Conservation (phyloP, 2,888 invertebrate genomes). For the Rhogogaster chlorosoma region DNA sequence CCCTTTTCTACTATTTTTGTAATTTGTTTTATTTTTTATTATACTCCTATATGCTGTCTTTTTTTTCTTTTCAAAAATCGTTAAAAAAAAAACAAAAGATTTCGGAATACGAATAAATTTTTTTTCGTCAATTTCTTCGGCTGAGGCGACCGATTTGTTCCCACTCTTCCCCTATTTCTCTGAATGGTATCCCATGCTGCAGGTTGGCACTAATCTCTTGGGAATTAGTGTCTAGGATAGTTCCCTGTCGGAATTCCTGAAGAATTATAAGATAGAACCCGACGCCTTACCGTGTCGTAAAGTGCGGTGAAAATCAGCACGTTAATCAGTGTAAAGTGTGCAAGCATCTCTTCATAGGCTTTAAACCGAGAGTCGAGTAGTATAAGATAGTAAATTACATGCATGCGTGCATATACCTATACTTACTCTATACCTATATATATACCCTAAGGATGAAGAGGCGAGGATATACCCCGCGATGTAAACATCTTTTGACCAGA, state of each 20-base stretch:
- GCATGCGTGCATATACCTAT: background rate
- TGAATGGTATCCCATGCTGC: background rate
- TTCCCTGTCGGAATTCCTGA: conserved; percentile 31
- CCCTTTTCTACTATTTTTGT: no score
- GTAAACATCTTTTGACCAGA: conserved; percentile 25
- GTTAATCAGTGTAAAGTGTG: background rate
- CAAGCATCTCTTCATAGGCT: background rate
- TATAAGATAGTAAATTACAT: background rate
- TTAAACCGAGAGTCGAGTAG: background rate
- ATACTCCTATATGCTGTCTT: no score
- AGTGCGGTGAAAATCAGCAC: background rate
- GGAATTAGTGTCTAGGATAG: conserved; percentile 20
- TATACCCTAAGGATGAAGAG: background rate
- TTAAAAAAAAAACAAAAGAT: no score
- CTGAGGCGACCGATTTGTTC: background rate
- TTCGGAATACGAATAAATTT: no score
- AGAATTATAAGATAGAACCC: background rate
- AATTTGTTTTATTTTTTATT: no score
- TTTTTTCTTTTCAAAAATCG: no score
- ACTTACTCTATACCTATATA: background rate
- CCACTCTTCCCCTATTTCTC: background rate
- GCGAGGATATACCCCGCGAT: background rate
- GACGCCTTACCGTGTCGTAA: background rate
- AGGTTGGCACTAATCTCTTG: background rate
- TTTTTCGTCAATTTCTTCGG: background rate